Base-by-base conservation (phyloP, 2,888 invertebrate genomes). In the Quadroppia sp. region DNA sequence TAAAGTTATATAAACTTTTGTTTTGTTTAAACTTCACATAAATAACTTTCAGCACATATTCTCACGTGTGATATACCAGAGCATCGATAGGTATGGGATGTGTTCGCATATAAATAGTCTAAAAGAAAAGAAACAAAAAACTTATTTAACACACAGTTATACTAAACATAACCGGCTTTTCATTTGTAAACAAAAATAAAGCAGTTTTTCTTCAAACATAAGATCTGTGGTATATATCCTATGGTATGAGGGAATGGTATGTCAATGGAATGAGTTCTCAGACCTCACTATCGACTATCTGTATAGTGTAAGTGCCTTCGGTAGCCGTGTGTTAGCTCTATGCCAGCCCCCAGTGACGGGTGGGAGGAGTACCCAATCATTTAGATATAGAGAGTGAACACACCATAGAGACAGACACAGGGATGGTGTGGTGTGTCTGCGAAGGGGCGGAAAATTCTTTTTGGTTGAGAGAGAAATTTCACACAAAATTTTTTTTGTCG, bases 261-360 rank as follows among this genome's bases (percentile, higher is more conserved):
- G 56, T 45, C 56, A 17, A 17, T 50, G 20, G 4, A 2, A n/a
- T 48, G 15, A 20, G 15, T 9, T 20, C 25, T 53, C 28, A 13
- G 45, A 11, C 2, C 45, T 45, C 15, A 7, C 30, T 56, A 13
- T 56, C 30, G 13, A 1, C 15, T 30, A 6, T 56, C 56, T 28
- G 15, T 53, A 2, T 25, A 20, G 6, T 50, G 50, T 6, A 7
- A 25, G 56, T 28, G 20, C 25, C 20, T 53, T 64, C 64, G 32
- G 64, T 64, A 64, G 64, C 64, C 36, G 64, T 64, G 64, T 40
- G n/a, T 64, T 64, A 64, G 32, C 61, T 13, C 40, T 36, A 36
- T 40, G 30, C 64, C 28, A 64, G 30, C 64, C 64, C 64, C 40
- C 64, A n/a, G 15, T 64, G 64, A 64, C 64, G 64, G 64, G 64